These are phyloP conservation scores for Hoplostethus mediterraneus DNA, from an alignment of 2,797 vertebrate species.

Conservation along the genomic window DNA sequence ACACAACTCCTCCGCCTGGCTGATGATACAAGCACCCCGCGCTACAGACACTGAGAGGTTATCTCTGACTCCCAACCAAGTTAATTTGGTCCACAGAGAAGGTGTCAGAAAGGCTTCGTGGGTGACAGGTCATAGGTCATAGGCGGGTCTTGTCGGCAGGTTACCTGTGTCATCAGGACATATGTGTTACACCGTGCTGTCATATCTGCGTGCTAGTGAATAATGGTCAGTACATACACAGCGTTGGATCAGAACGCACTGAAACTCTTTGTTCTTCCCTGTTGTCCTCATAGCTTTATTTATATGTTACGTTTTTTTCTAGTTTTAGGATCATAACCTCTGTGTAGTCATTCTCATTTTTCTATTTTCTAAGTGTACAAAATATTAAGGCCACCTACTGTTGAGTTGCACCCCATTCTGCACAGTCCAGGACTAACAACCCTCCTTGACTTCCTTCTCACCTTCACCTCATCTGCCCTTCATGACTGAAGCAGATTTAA, in stretches of 20 bases:
- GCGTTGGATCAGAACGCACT: background rate
- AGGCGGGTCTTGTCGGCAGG: background rate
- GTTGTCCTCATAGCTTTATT: too few relatives aligned
- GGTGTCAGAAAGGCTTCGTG: constrained; percentile 7
- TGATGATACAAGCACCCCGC: background rate
- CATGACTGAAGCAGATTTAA: too few relatives aligned
- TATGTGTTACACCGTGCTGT: background rate
- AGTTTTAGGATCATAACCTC: too few relatives aligned
- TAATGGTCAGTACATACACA: background rate
- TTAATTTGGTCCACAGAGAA: background rate
- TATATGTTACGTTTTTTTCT: too few relatives aligned
- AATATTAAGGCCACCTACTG: too few relatives aligned
- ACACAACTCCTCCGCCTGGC: constrained; percentile 1
- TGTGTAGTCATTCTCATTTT: background rate
- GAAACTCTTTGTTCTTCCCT: too few relatives aligned
- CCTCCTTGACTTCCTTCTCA: too few relatives aligned
- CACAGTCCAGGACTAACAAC: too few relatives aligned
- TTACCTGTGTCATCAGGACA: background rate
- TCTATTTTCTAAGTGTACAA: background rate
- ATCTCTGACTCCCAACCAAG: constrained; percentile 1
- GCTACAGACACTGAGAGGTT: constrained; percentile 4
- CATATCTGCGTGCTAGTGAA: background rate
- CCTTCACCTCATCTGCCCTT: too few relatives aligned
- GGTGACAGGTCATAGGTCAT: background rate
- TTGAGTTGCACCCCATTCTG: too few relatives aligned